phyloP scores from a whole-genome alignment of 2,888 invertebrate species.

The Linnaemya tessellans region DNA sequence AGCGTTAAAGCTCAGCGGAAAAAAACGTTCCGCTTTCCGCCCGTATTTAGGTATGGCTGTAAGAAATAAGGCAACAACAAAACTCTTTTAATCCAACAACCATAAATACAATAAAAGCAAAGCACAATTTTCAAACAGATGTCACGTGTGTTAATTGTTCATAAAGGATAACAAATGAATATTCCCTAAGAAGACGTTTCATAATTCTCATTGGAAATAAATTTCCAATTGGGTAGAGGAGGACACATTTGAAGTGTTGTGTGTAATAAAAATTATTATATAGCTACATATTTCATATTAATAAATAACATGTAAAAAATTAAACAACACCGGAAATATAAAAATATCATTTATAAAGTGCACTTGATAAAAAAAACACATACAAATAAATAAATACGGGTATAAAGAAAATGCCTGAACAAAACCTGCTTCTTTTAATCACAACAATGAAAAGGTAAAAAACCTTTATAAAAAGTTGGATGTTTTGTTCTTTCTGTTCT shows the following conservation, averaged over 20 bases:
- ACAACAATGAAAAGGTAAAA: conserved; percentile 41
- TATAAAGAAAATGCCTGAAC: conserved; percentile 11
- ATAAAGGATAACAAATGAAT: conserved; percentile 18
- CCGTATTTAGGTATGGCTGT: no score
- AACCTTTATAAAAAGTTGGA: conserved; percentile 16
- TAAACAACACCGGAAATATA: conserved; percentile 38
- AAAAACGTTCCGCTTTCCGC: no score
- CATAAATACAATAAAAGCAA: not conserved
- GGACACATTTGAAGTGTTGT: not conserved
- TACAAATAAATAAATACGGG: not conserved
- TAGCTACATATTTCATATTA: not conserved
- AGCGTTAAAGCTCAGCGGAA: no score
- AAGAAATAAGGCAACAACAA: not conserved
- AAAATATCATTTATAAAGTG: conserved; percentile 37
- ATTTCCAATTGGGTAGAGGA: conserved; percentile 13
- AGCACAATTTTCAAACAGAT: conserved; percentile 15
- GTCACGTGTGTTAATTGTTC: conserved; percentile 10
- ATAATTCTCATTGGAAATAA: conserved; percentile 26
- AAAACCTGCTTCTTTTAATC: conserved; percentile 45
- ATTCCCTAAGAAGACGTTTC: not conserved
- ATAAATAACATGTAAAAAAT: not conserved
- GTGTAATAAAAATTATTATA: not conserved
- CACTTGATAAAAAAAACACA: conserved; percentile 4
- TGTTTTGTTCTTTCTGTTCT: conserved; percentile 11
- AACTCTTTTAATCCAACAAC: not conserved